Conservation (phyloP, 2,888 invertebrate species). For the Caenorhabditis sp. region DNA sequence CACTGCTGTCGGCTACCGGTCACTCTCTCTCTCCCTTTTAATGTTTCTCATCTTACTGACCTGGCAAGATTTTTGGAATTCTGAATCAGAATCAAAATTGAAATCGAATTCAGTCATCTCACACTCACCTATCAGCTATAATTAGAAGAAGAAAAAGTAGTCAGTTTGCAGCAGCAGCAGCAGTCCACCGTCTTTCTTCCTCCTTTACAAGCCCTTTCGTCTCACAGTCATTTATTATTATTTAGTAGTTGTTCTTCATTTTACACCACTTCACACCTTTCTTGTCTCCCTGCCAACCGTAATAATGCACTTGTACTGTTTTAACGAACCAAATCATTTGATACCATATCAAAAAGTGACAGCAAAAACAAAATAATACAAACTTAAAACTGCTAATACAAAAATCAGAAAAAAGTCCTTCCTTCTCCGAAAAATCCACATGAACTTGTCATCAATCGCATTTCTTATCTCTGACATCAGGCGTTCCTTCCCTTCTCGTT, state of each 20-base stretch:
- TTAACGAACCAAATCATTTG: conserved; percentile 6
- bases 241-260: conserved; percentile 55
- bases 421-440: background rate
- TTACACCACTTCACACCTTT: conserved; percentile 43
- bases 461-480: background rate
- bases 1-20: conserved; percentile 53
- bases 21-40: conserved; percentile 57
- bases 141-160: conserved; percentile 18
- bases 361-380: no score
- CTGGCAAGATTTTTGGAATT: conserved; percentile 51
- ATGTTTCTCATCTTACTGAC: conserved; percentile 39
- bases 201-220: conserved; percentile 48
- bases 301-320: conserved; percentile 56
- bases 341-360: background rate
- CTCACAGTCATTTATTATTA: conserved; percentile 56
- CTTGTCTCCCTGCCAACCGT: conserved; percentile 42
- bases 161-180: conserved; percentile 26
- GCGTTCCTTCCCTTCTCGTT: conserved; percentile 10
- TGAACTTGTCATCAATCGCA: background rate
- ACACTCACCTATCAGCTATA: conserved; percentile 36
- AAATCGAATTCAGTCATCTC: conserved; percentile 23
- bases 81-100: conserved; percentile 20
- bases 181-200: background rate
- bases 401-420: background rate
- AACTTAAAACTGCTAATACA: no score